Evolutionary conservation across 1,140 invertebrate species (phyloP).

Genomic region (Drosophila asahinai): DNA sequence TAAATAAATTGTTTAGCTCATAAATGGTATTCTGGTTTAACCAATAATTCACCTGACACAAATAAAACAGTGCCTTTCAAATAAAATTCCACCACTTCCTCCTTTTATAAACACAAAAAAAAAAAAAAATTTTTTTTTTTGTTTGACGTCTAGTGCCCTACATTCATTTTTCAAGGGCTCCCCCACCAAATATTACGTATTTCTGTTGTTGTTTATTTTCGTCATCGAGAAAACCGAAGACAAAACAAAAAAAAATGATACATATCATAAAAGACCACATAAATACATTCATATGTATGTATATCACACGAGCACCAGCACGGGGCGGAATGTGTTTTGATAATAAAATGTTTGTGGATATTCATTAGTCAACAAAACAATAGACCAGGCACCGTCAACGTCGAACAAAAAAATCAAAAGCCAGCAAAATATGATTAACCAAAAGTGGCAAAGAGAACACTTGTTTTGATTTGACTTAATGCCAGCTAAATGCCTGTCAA

Average conservation of each 20-base stretch:
- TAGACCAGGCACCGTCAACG: neutral
- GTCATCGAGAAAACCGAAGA: constrained; percentile 43
- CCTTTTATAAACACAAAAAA: constrained; percentile 7
- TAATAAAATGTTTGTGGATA: constrained; percentile 36
- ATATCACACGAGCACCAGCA: neutral
- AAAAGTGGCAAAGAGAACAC: constrained; percentile 15
- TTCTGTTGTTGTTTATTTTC: constrained; percentile 47
- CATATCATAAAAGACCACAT: constrained; percentile 14
- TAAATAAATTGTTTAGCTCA: neutral
- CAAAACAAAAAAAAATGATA: constrained; percentile 23
- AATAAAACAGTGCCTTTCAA: constrained; percentile 5
- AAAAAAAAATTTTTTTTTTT: neutral
- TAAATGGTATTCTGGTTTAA: neutral
- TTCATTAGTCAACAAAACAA: constrained; percentile 42
- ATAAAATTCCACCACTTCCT: constrained; percentile 11
- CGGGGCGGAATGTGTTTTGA: constrained; percentile 23
- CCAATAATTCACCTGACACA: neutral
- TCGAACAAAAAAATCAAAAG: neutral
- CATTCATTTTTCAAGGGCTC: constrained; percentile 36
- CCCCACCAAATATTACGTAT: constrained; percentile 5
- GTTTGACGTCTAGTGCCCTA: constrained; percentile 28
- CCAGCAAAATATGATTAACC: constrained; percentile 13
- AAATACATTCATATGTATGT: neutral
- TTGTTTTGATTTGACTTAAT: constrained; percentile 28
- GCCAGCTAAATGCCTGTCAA: constrained; percentile 4